Conservation (phyloP, 2,113 vertebrate species). For the Pteropus alecto region DNA sequence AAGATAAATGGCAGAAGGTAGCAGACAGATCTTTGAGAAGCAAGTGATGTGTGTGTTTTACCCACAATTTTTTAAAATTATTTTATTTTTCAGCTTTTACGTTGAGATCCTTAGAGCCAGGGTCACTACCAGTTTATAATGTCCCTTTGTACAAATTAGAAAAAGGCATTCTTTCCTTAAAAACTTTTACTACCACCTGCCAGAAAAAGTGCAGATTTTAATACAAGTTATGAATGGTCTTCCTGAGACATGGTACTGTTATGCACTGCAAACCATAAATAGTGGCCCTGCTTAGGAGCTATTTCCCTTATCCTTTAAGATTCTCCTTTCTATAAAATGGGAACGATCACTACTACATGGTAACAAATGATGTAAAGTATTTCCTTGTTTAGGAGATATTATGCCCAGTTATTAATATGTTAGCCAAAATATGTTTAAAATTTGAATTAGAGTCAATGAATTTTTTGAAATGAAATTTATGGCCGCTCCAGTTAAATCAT, state of each 20-base stretch:
- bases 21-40: constrained; percentile 6
- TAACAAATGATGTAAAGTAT: constrained; percentile 25
- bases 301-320: background rate
- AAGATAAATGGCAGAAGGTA: background rate
- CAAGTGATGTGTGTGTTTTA: background rate
- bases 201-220: background rate
- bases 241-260: background rate
- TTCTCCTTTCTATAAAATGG: constrained; percentile 16
- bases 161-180: background rate
- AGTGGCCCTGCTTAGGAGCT: background rate
- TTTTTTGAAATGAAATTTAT: constrained; percentile 46
- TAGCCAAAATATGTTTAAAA: constrained; percentile 46
- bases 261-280: background rate
- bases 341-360: background rate
- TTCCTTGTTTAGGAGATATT: constrained; percentile 1
- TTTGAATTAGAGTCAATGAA: background rate
- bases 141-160: background rate
- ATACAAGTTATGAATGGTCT: background rate
- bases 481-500: background rate
- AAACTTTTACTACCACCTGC: background rate
- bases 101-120: background rate
- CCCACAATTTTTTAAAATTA: background rate
- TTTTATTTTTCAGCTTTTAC: constrained; percentile 2
- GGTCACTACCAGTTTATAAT: background rate
- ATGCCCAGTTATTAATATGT: background rate